A percentile compares a stretch with the other conserved stretches of the same genome.
These are phyloP conservation scores for Eristalis tenax DNA, from an alignment of 2,888 invertebrate species.

Conservation along the genomic window DNA sequence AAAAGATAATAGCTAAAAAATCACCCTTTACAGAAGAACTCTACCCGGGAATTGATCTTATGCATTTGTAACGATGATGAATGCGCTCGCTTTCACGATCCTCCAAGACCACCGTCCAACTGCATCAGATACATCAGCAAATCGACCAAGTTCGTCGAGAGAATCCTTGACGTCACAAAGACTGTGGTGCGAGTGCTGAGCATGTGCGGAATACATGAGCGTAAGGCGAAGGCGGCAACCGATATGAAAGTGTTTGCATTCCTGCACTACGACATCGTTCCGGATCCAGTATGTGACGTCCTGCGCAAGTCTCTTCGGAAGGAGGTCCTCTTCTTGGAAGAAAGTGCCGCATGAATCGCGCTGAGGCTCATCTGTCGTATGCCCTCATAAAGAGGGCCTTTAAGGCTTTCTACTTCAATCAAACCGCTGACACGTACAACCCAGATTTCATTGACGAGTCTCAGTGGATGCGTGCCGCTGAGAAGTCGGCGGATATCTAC, in stretches of 20 bases:
- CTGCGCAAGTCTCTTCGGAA: constrained; percentile 78
- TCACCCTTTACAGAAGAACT: too few species aligned
- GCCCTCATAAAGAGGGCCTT: constrained; percentile 78
- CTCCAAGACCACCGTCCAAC: constrained; percentile 38
- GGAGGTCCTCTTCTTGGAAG: constrained; percentile 78
- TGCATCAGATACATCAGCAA: constrained; percentile 60
- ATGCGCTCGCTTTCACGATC: constrained; percentile 53
- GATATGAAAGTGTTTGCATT: constrained; percentile 78
- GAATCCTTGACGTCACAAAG: constrained; percentile 78
- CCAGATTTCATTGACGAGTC: constrained; percentile 76
- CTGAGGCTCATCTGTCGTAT: constrained; percentile 79
- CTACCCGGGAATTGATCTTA: too few species aligned
- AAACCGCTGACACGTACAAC: constrained; percentile 74
- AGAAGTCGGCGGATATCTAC: constrained; percentile 77
- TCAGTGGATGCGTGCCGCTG: constrained; percentile 79
- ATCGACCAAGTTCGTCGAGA: constrained; percentile 78
- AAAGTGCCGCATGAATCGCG: constrained; percentile 79
- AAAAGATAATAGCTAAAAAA: too few species aligned
- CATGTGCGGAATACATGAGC: constrained; percentile 79
- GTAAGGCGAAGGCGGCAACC: constrained; percentile 78
- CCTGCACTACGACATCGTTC: constrained; percentile 79
- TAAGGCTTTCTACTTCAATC: constrained; percentile 78
- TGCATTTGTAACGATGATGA: constrained; percentile 43
- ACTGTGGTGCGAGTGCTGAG: constrained; percentile 78
- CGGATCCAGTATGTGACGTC: constrained; percentile 76